A percentile compares a stretch with the other conserved stretches of the same genome.
phyloP scores from a whole-genome alignment of 2,797 vertebrate species.

The Sus cebifrons region DNA sequence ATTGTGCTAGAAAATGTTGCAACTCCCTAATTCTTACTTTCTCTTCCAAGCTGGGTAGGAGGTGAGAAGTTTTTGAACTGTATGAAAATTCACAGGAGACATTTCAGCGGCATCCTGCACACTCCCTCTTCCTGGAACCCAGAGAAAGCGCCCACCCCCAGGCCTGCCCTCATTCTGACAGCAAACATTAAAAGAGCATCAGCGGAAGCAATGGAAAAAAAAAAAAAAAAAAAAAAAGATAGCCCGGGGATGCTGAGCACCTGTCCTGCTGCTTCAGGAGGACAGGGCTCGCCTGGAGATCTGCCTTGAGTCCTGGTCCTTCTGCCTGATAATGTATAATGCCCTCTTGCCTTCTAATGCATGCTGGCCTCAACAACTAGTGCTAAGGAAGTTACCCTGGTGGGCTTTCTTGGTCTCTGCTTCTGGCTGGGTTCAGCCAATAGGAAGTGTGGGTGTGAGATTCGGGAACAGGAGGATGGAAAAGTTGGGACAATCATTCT shows the following conservation, averaged over 20 bases:
- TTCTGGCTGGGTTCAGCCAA: background rate
- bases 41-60: slow-evolving; percentile 75
- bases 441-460: background rate
- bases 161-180: slow-evolving; percentile 55
- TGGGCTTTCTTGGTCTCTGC: background rate
- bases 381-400: background rate
- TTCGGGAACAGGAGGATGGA: background rate
- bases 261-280: background rate
- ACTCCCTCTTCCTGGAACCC: background rate
- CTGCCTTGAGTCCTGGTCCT: background rate
- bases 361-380: no score
- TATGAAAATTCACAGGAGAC: slow-evolving; percentile 67
- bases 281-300: background rate
- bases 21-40: slow-evolving; percentile 79
- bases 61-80: slow-evolving; percentile 82
- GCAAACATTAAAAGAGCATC: slow-evolving; percentile 65
- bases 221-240: background rate
- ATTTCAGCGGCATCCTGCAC: slow-evolving; percentile 30
- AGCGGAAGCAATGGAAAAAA: slow-evolving; percentile 6
- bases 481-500: background rate
- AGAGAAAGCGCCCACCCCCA: background rate
- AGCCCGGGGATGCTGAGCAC: background rate
- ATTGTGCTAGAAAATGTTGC: slow-evolving; percentile 79
- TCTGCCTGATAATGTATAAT: background rate
- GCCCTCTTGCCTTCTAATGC: background rate